A percentile compares a stretch with the other conserved stretches of the same genome.
These are phyloP conservation scores for Biston stratarius DNA, from an alignment of 2,888 invertebrate genomes.

Conservation along the genomic window DNA sequence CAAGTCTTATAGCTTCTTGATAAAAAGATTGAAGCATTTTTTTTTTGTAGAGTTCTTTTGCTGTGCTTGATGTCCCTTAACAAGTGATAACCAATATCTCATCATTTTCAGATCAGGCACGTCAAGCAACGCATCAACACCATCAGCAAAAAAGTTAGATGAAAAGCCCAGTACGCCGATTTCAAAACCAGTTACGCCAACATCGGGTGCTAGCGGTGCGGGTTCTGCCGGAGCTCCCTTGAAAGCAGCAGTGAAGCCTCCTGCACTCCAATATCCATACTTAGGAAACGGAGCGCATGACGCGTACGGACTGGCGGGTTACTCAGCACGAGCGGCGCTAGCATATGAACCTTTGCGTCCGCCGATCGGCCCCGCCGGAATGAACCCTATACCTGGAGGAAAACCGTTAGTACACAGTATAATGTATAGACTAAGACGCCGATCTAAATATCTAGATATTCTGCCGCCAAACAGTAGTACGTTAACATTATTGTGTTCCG, in stretches of 20 bases:
- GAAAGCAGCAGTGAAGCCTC: constrained; percentile 87
- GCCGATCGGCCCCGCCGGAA: constrained; percentile 83
- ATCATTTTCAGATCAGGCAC: constrained; percentile 89
- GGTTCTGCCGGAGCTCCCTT: constrained; percentile 86
- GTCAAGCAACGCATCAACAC: constrained; percentile 96
- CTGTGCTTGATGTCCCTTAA: no score
- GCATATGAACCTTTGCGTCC: constrained; percentile 83
- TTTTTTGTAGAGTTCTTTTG: no score
- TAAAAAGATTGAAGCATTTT: no score
- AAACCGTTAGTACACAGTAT: constrained; percentile 91
- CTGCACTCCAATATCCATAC: constrained; percentile 88
- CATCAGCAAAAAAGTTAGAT: constrained; percentile 94
- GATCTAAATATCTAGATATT: no score
- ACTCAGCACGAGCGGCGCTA: constrained; percentile 81
- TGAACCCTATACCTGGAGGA: constrained; percentile 92
- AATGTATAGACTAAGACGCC: neutral
- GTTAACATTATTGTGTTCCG: no score
- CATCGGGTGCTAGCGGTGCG: constrained; percentile 88
- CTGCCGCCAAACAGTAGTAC: no score
- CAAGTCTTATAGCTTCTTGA: no score
- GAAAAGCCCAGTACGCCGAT: constrained; percentile 97
- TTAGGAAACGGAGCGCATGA: constrained; percentile 83
- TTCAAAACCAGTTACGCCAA: constrained; percentile 95
- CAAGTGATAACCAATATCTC: no score
- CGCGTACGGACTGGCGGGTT: constrained; percentile 81